Evolutionary conservation across 2,113 vertebrate species (phyloP).

Genomic region (Thymallus thymallus): DNA sequence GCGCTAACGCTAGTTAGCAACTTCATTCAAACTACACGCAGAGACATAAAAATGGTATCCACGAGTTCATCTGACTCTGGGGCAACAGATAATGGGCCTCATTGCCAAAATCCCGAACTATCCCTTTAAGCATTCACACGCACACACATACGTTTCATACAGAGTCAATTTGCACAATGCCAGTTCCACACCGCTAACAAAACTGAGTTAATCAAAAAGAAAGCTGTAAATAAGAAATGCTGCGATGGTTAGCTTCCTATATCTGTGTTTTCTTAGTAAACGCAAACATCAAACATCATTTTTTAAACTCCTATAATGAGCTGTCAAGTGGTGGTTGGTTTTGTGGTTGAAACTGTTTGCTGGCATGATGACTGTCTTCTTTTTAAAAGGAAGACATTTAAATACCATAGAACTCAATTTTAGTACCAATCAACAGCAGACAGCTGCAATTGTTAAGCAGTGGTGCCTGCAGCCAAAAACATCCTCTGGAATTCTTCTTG

Average conservation of each 20-base stretch:
- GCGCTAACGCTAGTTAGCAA: too few species aligned
- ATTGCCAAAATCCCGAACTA: too few species aligned
- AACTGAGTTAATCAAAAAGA: neutral
- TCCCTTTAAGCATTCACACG: neutral
- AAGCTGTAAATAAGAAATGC: neutral
- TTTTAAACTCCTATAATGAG: slow-evolving; percentile 71
- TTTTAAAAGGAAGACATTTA: slow-evolving; percentile 52
- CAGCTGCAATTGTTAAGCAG: slow-evolving; percentile 27
- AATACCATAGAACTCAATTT: slow-evolving; percentile 58
- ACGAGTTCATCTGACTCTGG: too few species aligned
- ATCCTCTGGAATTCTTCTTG: slow-evolving; percentile 51
- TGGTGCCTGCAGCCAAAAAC: slow-evolving; percentile 60
- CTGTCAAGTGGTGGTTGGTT: slow-evolving; percentile 70
- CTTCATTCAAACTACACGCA: too few species aligned
- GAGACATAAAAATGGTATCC: too few species aligned
- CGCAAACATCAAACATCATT: slow-evolving; percentile 69
- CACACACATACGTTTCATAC: neutral
- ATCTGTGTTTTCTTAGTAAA: slow-evolving; percentile 69
- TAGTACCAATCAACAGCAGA: slow-evolving; percentile 50
- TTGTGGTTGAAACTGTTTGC: slow-evolving; percentile 58
- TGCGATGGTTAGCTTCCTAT: slow-evolving; percentile 69
- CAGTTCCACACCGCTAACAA: neutral
- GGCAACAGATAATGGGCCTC: too few species aligned
- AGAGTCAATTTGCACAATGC: neutral
- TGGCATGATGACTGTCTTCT: slow-evolving; percentile 41